Conservation (phyloP, 2,888 invertebrate genomes). For the Drosophila subquinaria region DNA sequence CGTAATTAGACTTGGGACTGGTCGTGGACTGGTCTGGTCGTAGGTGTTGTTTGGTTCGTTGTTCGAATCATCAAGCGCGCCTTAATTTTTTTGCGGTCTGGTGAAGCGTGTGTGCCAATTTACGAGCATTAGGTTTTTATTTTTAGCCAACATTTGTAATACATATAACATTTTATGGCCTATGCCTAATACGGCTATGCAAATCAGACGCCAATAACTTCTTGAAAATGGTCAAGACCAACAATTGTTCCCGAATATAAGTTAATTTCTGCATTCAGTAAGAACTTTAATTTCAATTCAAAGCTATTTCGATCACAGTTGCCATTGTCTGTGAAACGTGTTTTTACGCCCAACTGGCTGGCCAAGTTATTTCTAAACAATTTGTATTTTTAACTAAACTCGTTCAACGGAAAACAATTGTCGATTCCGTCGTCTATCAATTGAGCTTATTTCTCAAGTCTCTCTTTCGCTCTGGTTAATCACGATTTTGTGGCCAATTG, state of each 20-base stretch:
- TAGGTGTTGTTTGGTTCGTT: constrained; percentile 49
- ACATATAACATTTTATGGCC: constrained; percentile 42
- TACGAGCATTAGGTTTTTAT: constrained; percentile 67
- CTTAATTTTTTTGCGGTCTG: constrained; percentile 67
- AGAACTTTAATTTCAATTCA: constrained; percentile 15
- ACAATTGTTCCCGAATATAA: constrained; percentile 3
- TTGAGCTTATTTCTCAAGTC: constrained; percentile 51
- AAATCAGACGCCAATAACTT: constrained; percentile 36
- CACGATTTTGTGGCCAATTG: constrained; percentile 69
- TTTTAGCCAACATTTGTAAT: constrained; percentile 68
- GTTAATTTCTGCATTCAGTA: neutral
- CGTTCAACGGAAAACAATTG: constrained; percentile 65
- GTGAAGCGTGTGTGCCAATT: constrained; percentile 78
- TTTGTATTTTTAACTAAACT: constrained; percentile 29
- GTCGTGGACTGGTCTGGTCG: constrained; percentile 42
- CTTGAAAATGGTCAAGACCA: constrained; percentile 4
- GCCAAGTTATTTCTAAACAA: constrained; percentile 36
- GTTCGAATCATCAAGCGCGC: constrained; percentile 63
- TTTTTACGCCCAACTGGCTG: constrained; percentile 66
- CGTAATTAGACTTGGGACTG: constrained; percentile 70
- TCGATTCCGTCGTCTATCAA: constrained; percentile 55
- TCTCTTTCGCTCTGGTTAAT: constrained; percentile 54
- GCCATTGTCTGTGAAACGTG: constrained; percentile 69
- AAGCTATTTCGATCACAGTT: constrained; percentile 54
- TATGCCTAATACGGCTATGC: constrained; percentile 53